phyloP scores from a whole-genome alignment of 2,888 invertebrate genomes.

The Tenthredo amoena region DNA sequence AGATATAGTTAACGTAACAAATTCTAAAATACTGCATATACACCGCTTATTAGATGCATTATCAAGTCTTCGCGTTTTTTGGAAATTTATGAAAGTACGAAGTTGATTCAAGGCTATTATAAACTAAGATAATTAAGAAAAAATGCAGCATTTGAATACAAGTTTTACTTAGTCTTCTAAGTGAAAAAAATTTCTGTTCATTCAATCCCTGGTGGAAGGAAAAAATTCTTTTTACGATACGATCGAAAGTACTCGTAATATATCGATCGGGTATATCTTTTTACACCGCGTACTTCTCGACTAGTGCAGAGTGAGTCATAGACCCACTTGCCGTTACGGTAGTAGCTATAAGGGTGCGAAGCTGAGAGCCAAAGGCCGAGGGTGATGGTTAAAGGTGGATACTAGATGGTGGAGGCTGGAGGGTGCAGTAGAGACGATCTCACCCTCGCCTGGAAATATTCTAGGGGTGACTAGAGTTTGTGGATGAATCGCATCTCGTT shows the following conservation, averaged over 20 bases:
- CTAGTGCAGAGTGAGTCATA: slow-evolving; percentile 34
- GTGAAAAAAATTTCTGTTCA: not conserved
- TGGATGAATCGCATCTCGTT: not conserved
- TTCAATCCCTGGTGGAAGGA: not conserved
- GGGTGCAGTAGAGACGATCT: slow-evolving; percentile 23
- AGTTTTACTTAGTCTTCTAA: not conserved
- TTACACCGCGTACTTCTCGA: not conserved
- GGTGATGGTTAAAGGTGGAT: slow-evolving; percentile 12
- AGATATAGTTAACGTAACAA: too few relatives aligned
- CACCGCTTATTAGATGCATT: too few relatives aligned
- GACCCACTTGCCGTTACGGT: slow-evolving; percentile 34
- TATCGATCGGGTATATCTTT: slow-evolving; percentile 30
- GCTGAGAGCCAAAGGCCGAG: slow-evolving; percentile 34
- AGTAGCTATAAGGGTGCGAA: slow-evolving; percentile 37
- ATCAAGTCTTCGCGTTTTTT: too few relatives aligned
- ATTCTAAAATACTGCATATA: too few relatives aligned
- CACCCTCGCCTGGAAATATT: slow-evolving; percentile 12
- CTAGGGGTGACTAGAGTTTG: slow-evolving; percentile 15
- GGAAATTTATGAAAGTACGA: too few relatives aligned
- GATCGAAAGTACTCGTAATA: slow-evolving; percentile 15
- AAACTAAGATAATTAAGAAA: too few relatives aligned
- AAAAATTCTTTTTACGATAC: not conserved
- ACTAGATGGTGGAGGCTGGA: slow-evolving; percentile 22
- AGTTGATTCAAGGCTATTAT: too few relatives aligned
- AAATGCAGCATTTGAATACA: not conserved